Evolutionary conservation across 2,113 vertebrate genomes (phyloP), one percentile per base, ranked within the genome.

Genomic region (Ammodytes marinus): DNA sequence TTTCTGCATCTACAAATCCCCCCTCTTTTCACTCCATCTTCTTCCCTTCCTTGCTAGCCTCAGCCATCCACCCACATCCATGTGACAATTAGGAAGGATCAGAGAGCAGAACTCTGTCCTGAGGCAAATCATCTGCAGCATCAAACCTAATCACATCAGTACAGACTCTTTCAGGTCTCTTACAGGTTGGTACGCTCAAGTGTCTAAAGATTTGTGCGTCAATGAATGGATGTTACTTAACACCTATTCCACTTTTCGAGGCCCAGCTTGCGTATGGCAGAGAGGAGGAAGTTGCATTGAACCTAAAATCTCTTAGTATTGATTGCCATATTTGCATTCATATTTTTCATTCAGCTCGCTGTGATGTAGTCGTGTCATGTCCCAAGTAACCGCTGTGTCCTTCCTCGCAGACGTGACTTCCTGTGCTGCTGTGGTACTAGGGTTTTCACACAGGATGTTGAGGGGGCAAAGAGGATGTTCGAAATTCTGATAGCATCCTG

Each of bases 101-200:
- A 91, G 63, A 93, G 90, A 80, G 82, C 49, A 69, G 58, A 86
- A 40, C 79, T 52, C 77, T n/a, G 64, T 74, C 92, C 88, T 1
- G 63, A 39, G 87, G 91, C 90, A 5, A 84, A 80, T 92, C 91
- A 92, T 90, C 77, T 93, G 93, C 80, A 85, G 58, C 79, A 79
- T 90, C 85, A 86, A 85, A 65, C 85, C 63, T 67, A 71, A 90
- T 90, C 85, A 68, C 71, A 55, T 87, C 72, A 72, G 54, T 2
- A 39, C 53, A 15, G 73, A 77, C 59, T 90, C 68, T 77, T 84
- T 74, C 63, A 74, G 27, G 27, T 27, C 27, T 27, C 27, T 27
- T 45, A 35, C 82, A 75, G 58, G 80, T 80, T 66, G 58, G 27
- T 69, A 27, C 74, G 2, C 68, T 79, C 14, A 1, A 66, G 43